phyloP scores from a whole-genome alignment of 2,113 vertebrate genomes.

The Lampris megalopsis region DNA sequence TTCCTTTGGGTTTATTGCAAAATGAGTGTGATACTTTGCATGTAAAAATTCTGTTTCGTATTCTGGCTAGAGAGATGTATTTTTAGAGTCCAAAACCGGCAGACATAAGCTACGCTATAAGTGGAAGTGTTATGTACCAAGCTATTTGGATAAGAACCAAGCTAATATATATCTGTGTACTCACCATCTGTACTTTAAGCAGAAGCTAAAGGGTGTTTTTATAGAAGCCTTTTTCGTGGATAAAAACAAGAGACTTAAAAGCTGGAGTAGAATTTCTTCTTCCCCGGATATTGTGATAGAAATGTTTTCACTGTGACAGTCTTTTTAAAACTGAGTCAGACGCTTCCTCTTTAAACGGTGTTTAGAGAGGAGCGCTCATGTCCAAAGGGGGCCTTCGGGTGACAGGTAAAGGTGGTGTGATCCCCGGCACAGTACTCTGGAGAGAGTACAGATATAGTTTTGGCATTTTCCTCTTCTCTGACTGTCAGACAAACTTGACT shows the following conservation, averaged over 20 bases:
- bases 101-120: not conserved
- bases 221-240: conserved; percentile 19
- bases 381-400: conserved; percentile 30
- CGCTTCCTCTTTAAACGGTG: conserved; percentile 37
- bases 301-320: conserved; percentile 43
- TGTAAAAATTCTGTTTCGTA: no score
- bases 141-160: no score
- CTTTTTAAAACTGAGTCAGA: conserved; percentile 37
- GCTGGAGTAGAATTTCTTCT: conserved; percentile 29
- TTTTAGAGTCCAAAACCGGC: conserved; percentile 11
- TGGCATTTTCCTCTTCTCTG: conserved; percentile 52
- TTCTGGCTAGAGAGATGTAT: not conserved
- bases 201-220: not conserved
- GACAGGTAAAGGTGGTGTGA: conserved; percentile 56
- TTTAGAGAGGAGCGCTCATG: conserved; percentile 47
- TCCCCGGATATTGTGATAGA: conserved; percentile 48
- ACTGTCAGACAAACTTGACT: conserved; percentile 40
- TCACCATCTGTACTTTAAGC: not conserved
- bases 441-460: conserved; percentile 34
- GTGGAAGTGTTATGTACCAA: not conserved
- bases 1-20: conserved; percentile 18
- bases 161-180: not conserved
- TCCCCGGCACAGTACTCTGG: conserved; percentile 29
- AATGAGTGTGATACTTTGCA: conserved; percentile 14
- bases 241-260: conserved; percentile 16